Base-by-base conservation (phyloP, 2,888 invertebrate genomes). In the Morpho deidamia region DNA sequence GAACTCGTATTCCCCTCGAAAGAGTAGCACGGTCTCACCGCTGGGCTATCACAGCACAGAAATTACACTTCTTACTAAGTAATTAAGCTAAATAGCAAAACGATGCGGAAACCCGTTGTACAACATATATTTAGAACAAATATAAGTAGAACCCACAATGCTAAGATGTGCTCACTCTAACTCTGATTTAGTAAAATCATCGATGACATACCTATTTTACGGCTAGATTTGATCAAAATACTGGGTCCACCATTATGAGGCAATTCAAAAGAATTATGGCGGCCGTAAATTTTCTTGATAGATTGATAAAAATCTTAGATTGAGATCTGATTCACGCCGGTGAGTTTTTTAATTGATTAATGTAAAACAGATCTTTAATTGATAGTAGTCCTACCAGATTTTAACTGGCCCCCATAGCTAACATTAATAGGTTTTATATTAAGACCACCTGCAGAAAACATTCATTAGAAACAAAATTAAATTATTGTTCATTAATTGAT, bases 221-320 rank as follows among this genome's bases (percentile, higher is more conserved):
- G 32, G 14, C 23, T 39, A 39, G 37, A 37, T 43, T 49, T 39
- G 2, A 52, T 52, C 8, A 37, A 37, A 35, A 52, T 9, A 51
- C 51, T 32, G 44, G 47, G 55, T 46, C 51, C 40, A 35, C 12
- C 23, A 55, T 34, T 51, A 51, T 51, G 23, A 40, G 7, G 37
- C 32, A 4, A 32, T 43, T 32, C n/a, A 23, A 43, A 11, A 47
- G 23, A 52, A 12, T 44, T 11, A 53, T 44, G 40, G 33, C 38
- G 12, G 49, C 56, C 33, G 53, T 56, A 53, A 53, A 49, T 53
- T 42, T 41, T 53, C 11, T 33, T 50, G 56, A 56, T 53, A 37
- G 49, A 56, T 53, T 40, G 38, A 44, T 40, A 11, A 38, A 49
- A 42, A 35, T 46, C 9, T 49, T 5, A 23, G 23, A 23, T 23